Percentiles rank a stretch among this genome's conserved stretches.
Evolutionary conservation across 2,797 vertebrate species (phyloP).

Genomic region (Tarsius wallacei): DNA sequence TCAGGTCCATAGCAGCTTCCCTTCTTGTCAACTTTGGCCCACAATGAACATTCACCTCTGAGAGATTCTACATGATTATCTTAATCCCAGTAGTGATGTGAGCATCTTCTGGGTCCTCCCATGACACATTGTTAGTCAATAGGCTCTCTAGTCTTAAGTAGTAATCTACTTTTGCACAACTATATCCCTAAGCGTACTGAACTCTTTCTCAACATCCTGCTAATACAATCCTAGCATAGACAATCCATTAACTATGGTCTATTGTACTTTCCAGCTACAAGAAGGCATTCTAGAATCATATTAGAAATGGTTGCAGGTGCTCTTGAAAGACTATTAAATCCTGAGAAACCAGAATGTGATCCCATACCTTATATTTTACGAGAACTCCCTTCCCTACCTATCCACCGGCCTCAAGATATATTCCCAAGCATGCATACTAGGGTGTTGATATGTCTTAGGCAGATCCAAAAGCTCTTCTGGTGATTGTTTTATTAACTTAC

Average conservation of each 20-base stretch:
- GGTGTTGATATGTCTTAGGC: not conserved
- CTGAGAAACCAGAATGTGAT: not conserved
- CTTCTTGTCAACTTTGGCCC: not conserved
- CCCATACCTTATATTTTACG: not conserved
- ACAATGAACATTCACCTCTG: not conserved
- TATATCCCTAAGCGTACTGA: not conserved
- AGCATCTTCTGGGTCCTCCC: not conserved
- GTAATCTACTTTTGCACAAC: not conserved
- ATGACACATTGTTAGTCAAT: not conserved
- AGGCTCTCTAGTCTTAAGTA: not conserved
- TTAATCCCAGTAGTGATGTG: not conserved
- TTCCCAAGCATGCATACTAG: not conserved
- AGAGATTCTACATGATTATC: not conserved
- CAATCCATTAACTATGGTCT: not conserved
- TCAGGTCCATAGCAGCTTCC: not conserved
- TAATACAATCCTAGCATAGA: not conserved
- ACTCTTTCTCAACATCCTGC: not conserved
- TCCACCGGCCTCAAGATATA: not conserved
- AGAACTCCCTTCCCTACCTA: not conserved
- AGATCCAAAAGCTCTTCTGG: not conserved
- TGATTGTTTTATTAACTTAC: not conserved
- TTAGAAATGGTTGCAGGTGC: not conserved
- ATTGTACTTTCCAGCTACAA: not conserved
- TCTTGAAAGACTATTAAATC: not conserved
- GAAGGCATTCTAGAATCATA: not conserved